phyloP scores from a whole-genome alignment of 2,888 invertebrate species.

The Crematogaster levior region DNA sequence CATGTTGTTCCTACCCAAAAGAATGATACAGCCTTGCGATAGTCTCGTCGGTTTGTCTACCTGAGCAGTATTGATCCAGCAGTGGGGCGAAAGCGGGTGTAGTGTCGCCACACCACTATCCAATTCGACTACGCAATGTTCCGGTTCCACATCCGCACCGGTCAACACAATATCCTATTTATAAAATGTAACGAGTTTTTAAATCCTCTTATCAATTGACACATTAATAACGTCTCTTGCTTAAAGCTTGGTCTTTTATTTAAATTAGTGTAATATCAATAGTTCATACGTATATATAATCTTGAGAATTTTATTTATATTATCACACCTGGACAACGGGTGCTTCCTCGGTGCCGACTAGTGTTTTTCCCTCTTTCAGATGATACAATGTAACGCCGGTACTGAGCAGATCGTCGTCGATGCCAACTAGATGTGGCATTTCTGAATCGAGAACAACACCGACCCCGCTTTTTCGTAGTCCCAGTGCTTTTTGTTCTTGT shows the following conservation, averaged over 20 bases:
- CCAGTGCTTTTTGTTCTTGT: slow-evolving; percentile 95
- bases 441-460: slow-evolving; percentile 96
- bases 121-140: slow-evolving; percentile 92
- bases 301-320: slow-evolving; percentile 12
- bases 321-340: slow-evolving; percentile 85
- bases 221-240: background rate
- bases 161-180: slow-evolving; percentile 92
- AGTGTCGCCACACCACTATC: slow-evolving; percentile 91
- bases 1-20: slow-evolving; percentile 92
- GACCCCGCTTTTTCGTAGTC: slow-evolving; percentile 94
- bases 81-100: slow-evolving; percentile 89
- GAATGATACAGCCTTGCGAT: slow-evolving; percentile 93
- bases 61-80: slow-evolving; percentile 93
- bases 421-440: slow-evolving; percentile 96
- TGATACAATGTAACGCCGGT: slow-evolving; percentile 97
- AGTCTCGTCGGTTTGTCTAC: slow-evolving; percentile 92
- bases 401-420: slow-evolving; percentile 95
- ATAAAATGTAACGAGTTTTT: background rate
- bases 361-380: slow-evolving; percentile 95
- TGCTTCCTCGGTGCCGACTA: slow-evolving; percentile 93
- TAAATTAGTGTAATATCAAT: background rate
- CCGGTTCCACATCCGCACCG: slow-evolving; percentile 92
- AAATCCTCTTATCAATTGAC: background rate
- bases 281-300: background rate
- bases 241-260: background rate